These are phyloP conservation scores for Callocephalon fimbriatum DNA, from an alignment of 2,113 vertebrate genomes.

Conservation along the genomic window DNA sequence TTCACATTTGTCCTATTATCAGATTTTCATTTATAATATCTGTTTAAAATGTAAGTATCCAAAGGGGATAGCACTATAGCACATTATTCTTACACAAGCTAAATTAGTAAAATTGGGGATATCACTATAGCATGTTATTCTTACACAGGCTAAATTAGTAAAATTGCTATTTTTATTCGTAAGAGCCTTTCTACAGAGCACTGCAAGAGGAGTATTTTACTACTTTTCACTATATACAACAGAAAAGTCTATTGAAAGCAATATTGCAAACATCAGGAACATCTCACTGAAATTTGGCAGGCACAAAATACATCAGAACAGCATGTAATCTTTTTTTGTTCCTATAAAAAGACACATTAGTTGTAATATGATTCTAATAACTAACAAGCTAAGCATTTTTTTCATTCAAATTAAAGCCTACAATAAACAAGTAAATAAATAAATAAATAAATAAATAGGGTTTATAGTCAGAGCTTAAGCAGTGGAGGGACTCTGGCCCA, in stretches of 20 bases:
- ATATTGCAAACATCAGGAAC: neutral
- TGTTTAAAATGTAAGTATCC: conserved; percentile 30
- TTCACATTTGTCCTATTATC: neutral
- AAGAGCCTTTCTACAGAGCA: neutral
- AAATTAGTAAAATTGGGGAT: neutral
- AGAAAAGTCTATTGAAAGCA: conserved; percentile 16
- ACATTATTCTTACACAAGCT: neutral
- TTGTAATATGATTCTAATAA: neutral
- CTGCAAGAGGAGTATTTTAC: neutral
- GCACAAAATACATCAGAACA: neutral
- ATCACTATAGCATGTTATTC: conserved; percentile 39
- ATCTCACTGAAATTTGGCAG: neutral
- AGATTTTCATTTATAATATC: neutral
- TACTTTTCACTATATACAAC: neutral
- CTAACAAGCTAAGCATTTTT: neutral
- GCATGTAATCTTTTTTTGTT: neutral
- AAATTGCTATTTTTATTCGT: neutral
- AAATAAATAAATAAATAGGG: neutral
- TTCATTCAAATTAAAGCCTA: neutral
- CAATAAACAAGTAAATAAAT: neutral
- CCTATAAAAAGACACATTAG: neutral
- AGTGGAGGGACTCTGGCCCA: neutral
- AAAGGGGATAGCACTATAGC: neutral
- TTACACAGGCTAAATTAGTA: neutral
- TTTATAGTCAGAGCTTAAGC: neutral